Conservation (phyloP, 1,140 invertebrate species). For the Trinorchestia longiramus region DNA sequence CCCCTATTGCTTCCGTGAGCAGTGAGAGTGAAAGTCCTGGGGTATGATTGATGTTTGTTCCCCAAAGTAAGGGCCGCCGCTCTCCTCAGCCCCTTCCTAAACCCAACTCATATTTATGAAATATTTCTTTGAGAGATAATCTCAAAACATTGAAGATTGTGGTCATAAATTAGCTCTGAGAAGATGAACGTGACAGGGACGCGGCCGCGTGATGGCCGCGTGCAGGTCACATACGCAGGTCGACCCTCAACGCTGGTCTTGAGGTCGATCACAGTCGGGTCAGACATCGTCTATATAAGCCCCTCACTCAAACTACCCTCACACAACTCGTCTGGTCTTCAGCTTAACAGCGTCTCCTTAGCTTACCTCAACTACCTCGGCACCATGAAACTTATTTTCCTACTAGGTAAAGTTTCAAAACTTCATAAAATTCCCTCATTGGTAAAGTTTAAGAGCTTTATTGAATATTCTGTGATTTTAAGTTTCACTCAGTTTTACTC, state of each 20-base stretch:
- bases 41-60: neutral
- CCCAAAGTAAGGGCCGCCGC: neutral
- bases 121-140: conserved; percentile 10
- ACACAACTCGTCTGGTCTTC: conserved; percentile 7
- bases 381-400: conserved; percentile 22
- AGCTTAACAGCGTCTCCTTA: neutral
- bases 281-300: neutral
- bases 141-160: neutral
- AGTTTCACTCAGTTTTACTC: neutral
- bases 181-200: conserved; percentile 1
- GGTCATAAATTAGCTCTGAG: neutral
- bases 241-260: neutral
- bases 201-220: neutral
- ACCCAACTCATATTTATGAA: neutral
- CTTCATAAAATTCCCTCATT: neutral
- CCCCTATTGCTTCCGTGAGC: neutral
- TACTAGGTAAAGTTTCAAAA: neutral
- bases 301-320: neutral
- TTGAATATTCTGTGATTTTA: neutral
- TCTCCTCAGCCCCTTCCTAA: neutral
- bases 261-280: conserved; percentile 27
- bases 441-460: neutral
- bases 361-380: neutral
- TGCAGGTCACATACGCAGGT: neutral
- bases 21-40: neutral